Evolutionary conservation across 1,140 invertebrate genomes (phyloP).

Genomic region (Drosophila sturtevanti): DNA sequence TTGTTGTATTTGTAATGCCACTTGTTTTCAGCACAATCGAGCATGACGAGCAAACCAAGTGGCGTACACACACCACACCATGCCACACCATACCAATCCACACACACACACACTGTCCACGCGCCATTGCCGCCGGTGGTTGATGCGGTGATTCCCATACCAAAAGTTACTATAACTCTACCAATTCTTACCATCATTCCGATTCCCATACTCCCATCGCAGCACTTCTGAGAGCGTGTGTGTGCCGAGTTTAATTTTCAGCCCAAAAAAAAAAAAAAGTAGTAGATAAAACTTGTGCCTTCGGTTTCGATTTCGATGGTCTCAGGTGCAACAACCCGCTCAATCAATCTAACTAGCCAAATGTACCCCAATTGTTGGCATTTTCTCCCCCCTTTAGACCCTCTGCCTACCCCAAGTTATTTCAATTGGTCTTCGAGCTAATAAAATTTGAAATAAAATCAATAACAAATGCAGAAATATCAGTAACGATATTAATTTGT

Average conservation of each 20-base stretch:
- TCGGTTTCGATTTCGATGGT: constrained; percentile 27
- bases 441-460: no score
- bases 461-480: no score
- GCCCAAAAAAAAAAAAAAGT: constrained; percentile 32
- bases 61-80: constrained; percentile 3
- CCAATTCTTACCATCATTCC: no score
- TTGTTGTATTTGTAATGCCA: constrained; percentile 48
- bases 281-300: constrained; percentile 3
- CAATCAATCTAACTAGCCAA: background rate
- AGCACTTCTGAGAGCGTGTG: constrained; percentile 45
- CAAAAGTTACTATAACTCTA: background rate
- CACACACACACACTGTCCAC: constrained; percentile 64
- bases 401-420: constrained; percentile 2
- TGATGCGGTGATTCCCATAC: constrained; percentile 44
- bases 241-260: constrained; percentile 71
- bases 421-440: no score
- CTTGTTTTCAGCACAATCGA: constrained; percentile 79
- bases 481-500: no score
- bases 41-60: constrained; percentile 57
- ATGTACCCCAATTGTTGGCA: background rate
- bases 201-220: background rate
- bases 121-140: constrained; percentile 62
- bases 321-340: constrained; percentile 52
- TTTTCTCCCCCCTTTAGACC: no score
- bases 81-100: background rate